phyloP scores from a whole-genome alignment of 2,888 invertebrate species.

The Tinea trinotella region DNA sequence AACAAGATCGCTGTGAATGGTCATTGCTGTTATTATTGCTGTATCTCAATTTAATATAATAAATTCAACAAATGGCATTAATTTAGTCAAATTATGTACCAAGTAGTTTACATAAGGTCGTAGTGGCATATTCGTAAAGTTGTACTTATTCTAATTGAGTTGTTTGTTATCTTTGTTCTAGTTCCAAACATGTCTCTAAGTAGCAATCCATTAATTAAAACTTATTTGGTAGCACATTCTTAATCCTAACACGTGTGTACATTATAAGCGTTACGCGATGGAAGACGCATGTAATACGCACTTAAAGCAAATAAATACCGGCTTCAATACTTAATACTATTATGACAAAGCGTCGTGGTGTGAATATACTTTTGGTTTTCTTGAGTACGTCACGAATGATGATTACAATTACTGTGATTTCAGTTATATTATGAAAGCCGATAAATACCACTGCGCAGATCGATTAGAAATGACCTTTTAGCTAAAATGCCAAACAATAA shows the following conservation, averaged over 20 bases:
- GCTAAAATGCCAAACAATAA: not conserved
- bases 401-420: too few species aligned
- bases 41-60: not conserved
- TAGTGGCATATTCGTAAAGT: not conserved
- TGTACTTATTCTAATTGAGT: constrained; percentile 6
- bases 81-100: too few species aligned
- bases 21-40: not conserved
- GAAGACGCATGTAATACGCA: constrained; percentile 13
- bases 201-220: constrained; percentile 72
- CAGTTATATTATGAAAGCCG: too few species aligned
- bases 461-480: not conserved
- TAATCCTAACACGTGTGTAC: constrained; percentile 18
- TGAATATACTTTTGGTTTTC: not conserved
- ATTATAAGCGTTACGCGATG: constrained; percentile 13
- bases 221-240: constrained; percentile 51
- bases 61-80: not conserved
- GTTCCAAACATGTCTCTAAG: constrained; percentile 41
- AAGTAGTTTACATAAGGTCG: too few species aligned
- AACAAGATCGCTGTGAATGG: not conserved
- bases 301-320: constrained; percentile 7
- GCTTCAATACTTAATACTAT: constrained; percentile 2
- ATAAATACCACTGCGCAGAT: too few species aligned
- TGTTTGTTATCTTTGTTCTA: constrained; percentile 14
- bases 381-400: too few species aligned
- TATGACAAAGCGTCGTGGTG: not conserved